phyloP scores from a whole-genome alignment of 2,113 vertebrate genomes.

The Odontesthes bonariensis region DNA sequence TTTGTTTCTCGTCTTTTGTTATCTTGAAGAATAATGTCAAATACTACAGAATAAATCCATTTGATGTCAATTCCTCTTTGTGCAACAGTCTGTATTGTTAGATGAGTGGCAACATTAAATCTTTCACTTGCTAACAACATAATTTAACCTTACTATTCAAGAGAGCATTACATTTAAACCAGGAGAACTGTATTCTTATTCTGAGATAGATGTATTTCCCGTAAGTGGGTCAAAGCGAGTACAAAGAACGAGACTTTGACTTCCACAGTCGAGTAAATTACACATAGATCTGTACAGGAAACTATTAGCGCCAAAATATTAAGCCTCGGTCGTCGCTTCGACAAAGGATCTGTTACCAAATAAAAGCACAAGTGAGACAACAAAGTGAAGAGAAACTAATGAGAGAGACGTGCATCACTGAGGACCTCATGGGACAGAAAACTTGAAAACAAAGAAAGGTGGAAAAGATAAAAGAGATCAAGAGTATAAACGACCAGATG shows the following conservation, averaged over 20 bases:
- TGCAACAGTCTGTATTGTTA: background rate
- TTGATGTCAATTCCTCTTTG: no score
- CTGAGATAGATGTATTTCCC: background rate
- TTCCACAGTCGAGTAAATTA: conserved; percentile 12
- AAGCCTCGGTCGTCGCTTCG: conserved; percentile 12
- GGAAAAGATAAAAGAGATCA: conserved; percentile 38
- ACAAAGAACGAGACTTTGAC: conserved; percentile 17
- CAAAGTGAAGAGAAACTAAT: background rate
- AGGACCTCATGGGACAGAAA: conserved; percentile 17
- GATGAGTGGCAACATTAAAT: background rate
- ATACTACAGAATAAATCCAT: no score
- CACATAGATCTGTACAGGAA: conserved; percentile 19
- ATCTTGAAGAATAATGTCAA: no score
- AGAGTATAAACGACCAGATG: conserved; percentile 22
- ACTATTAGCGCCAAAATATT: conserved; percentile 33
- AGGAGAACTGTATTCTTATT: conserved; percentile 32
- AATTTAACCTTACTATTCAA: conserved; percentile 30
- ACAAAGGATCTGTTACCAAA: conserved; percentile 1
- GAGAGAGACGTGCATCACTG: background rate
- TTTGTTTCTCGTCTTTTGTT: no score
- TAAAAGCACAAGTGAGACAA: background rate
- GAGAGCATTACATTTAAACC: conserved; percentile 26
- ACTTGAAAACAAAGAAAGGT: conserved; percentile 34
- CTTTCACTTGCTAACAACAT: conserved; percentile 9
- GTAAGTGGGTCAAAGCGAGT: conserved; percentile 6